Base-by-base conservation (phyloP, 2,888 invertebrate genomes). In the Pomacea canaliculata region DNA sequence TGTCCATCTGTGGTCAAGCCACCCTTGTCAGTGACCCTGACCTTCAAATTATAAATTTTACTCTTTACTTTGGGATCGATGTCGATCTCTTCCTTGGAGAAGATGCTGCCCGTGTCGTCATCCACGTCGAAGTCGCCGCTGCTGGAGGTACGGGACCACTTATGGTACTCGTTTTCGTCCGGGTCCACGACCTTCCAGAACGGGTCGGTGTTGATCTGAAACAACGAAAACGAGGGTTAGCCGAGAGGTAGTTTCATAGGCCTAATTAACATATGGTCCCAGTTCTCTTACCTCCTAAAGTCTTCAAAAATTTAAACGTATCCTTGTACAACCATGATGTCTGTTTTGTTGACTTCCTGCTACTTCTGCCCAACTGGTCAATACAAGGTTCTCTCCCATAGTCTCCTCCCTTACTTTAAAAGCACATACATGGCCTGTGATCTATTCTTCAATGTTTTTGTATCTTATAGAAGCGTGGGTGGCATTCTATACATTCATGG, bases 111-210 rank as follows among this genome's bases (percentile, higher is more conserved):
- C 0, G 73, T 49, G 59, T 37, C 8, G 46, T 51, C 7, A 46
- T 68, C 68, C 1, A 73, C 37, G 12, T 27, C 59, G 19, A 73
- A 66, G 12, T 67, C 18, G 2, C 60, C 68, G 7, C 59, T 48
- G 7, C n/a, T 60, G 9, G 23, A 16, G 18, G 63, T 23, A 12
- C 19, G 7, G 7, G 23, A n/a, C 73, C 73, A 73, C 67, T 4
- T 37, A 13, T 46, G 60, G 4, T 9, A 13, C 16, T 73, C 73
- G 18, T 9, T 4, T 23, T 7, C 23, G 23, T 73, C 73, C 1
- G 73, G 73, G 27, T 73, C 73, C 12, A 48, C 46, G 46, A 67
- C n/a, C 4, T 37, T 68, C 75, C 69, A 75, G 27, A 27, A 49
- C 7, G 70, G 75, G 56, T 62, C 70, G 18, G 70, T 46, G 12